Base-by-base conservation (phyloP, 2,888 invertebrate species). In the Nematopogon swammerdamellus region DNA sequence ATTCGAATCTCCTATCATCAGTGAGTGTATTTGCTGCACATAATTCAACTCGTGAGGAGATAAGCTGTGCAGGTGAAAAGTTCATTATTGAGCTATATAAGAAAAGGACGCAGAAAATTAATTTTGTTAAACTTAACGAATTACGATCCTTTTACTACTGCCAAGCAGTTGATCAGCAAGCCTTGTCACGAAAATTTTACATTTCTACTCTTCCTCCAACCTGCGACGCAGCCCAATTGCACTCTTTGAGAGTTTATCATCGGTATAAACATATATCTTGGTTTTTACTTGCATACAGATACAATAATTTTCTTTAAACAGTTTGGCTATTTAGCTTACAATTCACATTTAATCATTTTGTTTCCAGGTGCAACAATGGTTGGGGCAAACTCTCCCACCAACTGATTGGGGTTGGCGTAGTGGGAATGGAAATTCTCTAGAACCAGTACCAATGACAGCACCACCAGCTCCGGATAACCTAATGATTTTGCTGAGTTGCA, bases 401-500 rank as follows among this genome's bases (percentile, higher is more conserved):
- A 20, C 25, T 46, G 46, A 46, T 46, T 46, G 17, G 17, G 25
- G 46, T 5, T 46, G 46, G 20, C 19, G 46, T 46, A 46, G 11
- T 46, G 46, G 19, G 46, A 19, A 46, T 46, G 46, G 14, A 46
- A 25, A 46, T 19, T 46, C 4, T 46, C 19, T 45, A 45, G 45
- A 45, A 45, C 20, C 20, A 46, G 20, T 46, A 46, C 19, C 46
- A 19, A 46, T 46, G 46, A 46, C 25, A 25, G 8, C 25, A 25
- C 25, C 8, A 25, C 25, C 8, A 25, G 25, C 46, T 29, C 46
- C 46, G 25, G 8, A 46, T 20, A 20, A 46, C 14, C 25, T 19
- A 46, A 46, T 46, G 20, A 19, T 46, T 46, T 46, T 46, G 46
- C 46, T 20, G 46, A 46, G 46, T 46, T 46, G 46, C 46, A 46